Evolutionary conservation across 2,797 vertebrate genomes (phyloP).

Genomic region (Smutsia temminckii): DNA sequence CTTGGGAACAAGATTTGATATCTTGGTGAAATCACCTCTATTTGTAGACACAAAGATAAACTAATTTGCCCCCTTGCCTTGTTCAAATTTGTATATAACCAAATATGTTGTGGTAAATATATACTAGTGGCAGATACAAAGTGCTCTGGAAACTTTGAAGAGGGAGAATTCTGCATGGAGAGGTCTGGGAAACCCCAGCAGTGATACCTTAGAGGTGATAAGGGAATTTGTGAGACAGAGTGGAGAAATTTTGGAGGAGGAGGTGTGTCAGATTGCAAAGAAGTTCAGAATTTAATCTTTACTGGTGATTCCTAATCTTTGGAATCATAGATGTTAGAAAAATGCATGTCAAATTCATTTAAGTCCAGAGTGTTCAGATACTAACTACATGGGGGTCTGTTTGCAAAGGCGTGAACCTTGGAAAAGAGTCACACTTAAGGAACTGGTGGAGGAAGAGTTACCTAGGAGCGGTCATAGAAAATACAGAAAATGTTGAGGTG

Average conservation of each 20-base stretch:
- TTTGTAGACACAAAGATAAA: neutral
- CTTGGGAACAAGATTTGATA: slow-evolving; percentile 29
- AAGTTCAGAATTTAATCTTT: neutral
- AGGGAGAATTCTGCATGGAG: neutral
- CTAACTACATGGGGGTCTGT: neutral
- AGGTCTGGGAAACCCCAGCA: neutral
- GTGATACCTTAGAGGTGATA: too few relatives aligned
- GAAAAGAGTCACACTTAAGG: neutral
- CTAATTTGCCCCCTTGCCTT: neutral
- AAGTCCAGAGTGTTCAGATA: neutral
- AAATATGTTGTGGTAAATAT: neutral
- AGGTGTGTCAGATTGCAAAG: neutral
- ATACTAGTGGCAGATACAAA: neutral
- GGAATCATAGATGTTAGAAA: neutral
- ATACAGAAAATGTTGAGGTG: neutral
- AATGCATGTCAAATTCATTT: neutral
- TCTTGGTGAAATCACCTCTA: neutral
- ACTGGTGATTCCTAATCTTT: neutral
- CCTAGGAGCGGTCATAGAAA: neutral
- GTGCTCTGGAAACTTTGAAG: neutral
- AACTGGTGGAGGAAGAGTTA: neutral
- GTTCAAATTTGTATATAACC: neutral
- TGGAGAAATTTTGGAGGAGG: neutral
- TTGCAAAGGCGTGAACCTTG: neutral
- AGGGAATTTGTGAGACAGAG: neutral